Evolutionary conservation across 2,888 invertebrate species (phyloP), one percentile per base, ranked within the genome.

Genomic region (Coenonympha glycerion): DNA sequence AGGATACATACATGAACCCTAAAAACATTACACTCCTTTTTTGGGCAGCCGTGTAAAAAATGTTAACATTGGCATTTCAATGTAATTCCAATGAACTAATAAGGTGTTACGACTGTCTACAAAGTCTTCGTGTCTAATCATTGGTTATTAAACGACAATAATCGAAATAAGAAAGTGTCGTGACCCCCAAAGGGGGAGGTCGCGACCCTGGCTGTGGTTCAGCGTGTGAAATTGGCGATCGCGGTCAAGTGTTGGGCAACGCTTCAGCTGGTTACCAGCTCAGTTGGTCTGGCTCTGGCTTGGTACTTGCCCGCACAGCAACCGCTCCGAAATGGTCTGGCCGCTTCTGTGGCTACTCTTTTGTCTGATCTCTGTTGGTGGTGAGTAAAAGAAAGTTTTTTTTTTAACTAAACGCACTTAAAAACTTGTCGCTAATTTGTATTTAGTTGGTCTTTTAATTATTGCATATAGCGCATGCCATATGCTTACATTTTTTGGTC

Each of bases 221-320:
- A 60, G 65, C 81, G 82, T 80, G 76, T 69, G 76, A 75, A 82
- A 83, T 83, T 75, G 64, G 60, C 63, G 59, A 69, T 73, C 63
- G 74, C 68, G 70, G 67, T 58, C 63, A 62, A 56, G 49, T 51
- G 56, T 74, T 76, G 63, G 56, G 76, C 70, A 76, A 79, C 61
- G 60, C 49, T 59, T 57, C 59, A 30, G 68, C 65, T 69, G 67
- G 66, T 70, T 68, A 71, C 73, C 65, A 56, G 55, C 48, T 42
- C 51, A 59, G 54, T 53, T 61, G 57, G 48, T 40, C 55, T 58
- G 53, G 46, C 60, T 42, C 52, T 52, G 48, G 61, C 45, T 58
- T 58, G 60, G 55, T 55, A 52, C 64, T 56, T 58, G 63, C 47
- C 44, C 46, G 60, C 60, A 33, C 58, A 44, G 51, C 51, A 45